Base-by-base conservation (phyloP, 2,888 invertebrate genomes). In the Pterostichus madidus region DNA sequence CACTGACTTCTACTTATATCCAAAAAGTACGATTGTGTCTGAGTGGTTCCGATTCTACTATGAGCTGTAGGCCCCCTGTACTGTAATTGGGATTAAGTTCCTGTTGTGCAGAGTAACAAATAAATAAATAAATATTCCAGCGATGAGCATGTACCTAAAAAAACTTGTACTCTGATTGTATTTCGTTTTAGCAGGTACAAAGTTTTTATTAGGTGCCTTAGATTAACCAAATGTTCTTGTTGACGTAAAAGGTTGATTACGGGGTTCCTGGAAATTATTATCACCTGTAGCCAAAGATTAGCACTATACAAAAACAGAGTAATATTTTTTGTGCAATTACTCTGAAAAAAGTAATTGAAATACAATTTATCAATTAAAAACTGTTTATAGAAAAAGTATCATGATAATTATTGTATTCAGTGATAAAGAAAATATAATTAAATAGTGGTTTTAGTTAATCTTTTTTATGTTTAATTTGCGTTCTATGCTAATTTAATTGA, bases 301-400 rank as follows among this genome's bases (percentile, higher is more conserved):
- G 32, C 61, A 31, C 32, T n/a, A n/a, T 32, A 61, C 61, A 61
- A 61, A 61, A 24, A 11, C 5, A n/a, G n/a, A 61, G 24, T 32
- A 56, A 56, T 59, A 59, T 64, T 64, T 64, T 64, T 64, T 64
- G 35, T 64, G 11, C 64, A 35, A 64, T 64, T 64, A 64, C 35
- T 35, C 13, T 24, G 31, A 59, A 59, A 64, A 64, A 61, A 31
- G 13, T 61, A 61, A 61, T 61, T 61, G 61, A 61, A 64, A 64
- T 64, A 64, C 35, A 64, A 64, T 35, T 64, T 64, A 64, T 64
- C 64, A 64, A 64, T 35, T 64, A 64, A 35, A 61, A 35, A 64
- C 31, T 10, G 59, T 31, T 59, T 31, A 56, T 8, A 10, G 56
- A 56, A 56, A 56, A 56, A 56, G 56, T 56, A 10, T 10, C 15